Percentiles rank a stretch among this genome's conserved stretches.
phyloP scores from a whole-genome alignment of 2,888 invertebrate genomes.

The Automeris io region DNA sequence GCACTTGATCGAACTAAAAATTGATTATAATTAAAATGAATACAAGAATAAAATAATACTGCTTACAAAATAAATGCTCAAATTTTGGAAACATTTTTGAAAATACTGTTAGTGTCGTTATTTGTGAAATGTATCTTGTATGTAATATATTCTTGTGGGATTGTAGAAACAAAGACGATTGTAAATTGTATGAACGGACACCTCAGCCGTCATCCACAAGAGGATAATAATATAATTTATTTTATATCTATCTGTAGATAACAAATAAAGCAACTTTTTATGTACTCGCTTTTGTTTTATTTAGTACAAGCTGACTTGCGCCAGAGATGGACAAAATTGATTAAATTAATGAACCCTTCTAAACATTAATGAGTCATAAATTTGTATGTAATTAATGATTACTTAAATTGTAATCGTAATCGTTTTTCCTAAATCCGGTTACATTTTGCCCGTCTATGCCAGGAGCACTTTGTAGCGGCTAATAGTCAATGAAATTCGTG shows the following conservation, averaged over 20 bases:
- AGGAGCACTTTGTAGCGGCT: no score
- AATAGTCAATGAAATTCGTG: no score
- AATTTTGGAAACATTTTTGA: conserved; percentile 12
- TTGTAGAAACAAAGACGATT: conserved; percentile 13
- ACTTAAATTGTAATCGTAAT: no score
- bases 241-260: conserved; percentile 77
- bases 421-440: no score
- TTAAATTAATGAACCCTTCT: no score
- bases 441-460: no score
- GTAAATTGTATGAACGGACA: conserved; percentile 40
- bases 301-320: no score
- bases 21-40: background rate
- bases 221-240: conserved; percentile 71
- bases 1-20: conserved; percentile 17
- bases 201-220: conserved; percentile 45
- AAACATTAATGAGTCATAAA: no score
- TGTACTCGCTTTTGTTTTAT: no score
- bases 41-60: conserved; percentile 1
- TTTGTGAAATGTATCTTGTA: conserved; percentile 27
- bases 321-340: no score
- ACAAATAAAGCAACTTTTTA: conserved; percentile 73
- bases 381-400: no score
- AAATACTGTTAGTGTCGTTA: conserved; percentile 17
- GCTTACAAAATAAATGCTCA: conserved; percentile 9
- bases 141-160: conserved; percentile 13